Evolutionary conservation across 2,888 invertebrate species (phyloP).

Genomic region (Kryphioiulus occultus): DNA sequence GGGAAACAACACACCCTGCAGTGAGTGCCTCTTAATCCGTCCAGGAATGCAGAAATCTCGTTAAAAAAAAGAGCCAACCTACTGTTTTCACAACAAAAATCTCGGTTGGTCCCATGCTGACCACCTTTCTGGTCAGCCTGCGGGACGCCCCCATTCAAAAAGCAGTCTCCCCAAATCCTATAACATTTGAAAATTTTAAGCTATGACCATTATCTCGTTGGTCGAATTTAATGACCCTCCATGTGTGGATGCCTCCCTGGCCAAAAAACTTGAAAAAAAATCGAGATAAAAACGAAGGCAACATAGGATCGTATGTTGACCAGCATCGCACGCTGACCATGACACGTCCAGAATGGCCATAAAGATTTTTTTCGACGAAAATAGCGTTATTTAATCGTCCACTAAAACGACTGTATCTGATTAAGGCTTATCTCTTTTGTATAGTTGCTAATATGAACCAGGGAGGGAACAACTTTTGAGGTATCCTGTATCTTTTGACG

Average conservation of each 20-base stretch:
- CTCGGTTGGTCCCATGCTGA: slow-evolving; percentile 23
- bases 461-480: no score
- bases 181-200: not conserved
- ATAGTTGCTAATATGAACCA: no score
- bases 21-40: slow-evolving; percentile 16
- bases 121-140: not conserved
- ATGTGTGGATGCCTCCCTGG: not conserved
- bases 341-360: not conserved
- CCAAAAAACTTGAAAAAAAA: not conserved
- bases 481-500: no score
- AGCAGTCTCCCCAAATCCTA: not conserved
- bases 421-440: no score
- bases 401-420: no score
- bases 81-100: slow-evolving; percentile 23
- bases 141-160: slow-evolving; percentile 9
- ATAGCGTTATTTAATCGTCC: no score
- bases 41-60: slow-evolving; percentile 23
- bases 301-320: not conserved
- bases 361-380: no score
- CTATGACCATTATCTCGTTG: slow-evolving; percentile 8
- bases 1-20: slow-evolving; percentile 23
- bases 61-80: slow-evolving; percentile 8
- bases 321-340: not conserved
- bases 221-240: slow-evolving; percentile 14
- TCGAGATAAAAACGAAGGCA: not conserved